Evolutionary conservation across 1,140 invertebrate genomes (phyloP).

Genomic region (Drosophila takahashii): DNA sequence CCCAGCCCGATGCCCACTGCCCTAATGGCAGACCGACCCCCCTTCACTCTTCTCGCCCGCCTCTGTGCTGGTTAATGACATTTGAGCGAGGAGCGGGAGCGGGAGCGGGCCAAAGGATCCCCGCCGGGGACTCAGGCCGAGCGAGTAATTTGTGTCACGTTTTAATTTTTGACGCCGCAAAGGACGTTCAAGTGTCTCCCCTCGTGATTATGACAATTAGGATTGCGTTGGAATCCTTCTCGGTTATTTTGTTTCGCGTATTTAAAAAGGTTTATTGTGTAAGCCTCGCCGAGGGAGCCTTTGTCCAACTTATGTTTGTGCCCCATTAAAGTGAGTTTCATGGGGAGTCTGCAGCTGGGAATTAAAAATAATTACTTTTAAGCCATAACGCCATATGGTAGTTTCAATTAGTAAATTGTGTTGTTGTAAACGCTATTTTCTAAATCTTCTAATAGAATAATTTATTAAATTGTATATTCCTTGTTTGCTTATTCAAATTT

Average conservation of each 20-base stretch:
- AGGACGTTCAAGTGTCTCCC: conserved; percentile 53
- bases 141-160: conserved; percentile 78
- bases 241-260: conserved; percentile 30
- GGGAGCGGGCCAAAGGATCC: conserved; percentile 16
- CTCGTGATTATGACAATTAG: conserved; percentile 75
- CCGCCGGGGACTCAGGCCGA: conserved; percentile 29
- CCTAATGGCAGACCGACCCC: background rate
- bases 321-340: conserved; percentile 9
- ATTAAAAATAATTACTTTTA: conserved; percentile 22
- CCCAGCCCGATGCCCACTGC: background rate
- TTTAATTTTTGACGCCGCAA: conserved; percentile 78
- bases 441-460: background rate
- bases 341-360: background rate
- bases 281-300: conserved; percentile 28
- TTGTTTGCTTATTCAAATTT: background rate
- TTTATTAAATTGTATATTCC: background rate
- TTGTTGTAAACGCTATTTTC: background rate
- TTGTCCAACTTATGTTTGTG: conserved; percentile 31
- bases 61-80: conserved; percentile 62
- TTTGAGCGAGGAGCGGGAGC: conserved; percentile 30
- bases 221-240: conserved; percentile 49
- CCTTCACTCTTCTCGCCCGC: background rate
- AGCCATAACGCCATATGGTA: background rate
- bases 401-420: background rate
- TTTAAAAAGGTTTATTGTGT: conserved; percentile 61